Conservation (phyloP, 1,140 invertebrate species). For the Anagrus nilaparvatae region DNA sequence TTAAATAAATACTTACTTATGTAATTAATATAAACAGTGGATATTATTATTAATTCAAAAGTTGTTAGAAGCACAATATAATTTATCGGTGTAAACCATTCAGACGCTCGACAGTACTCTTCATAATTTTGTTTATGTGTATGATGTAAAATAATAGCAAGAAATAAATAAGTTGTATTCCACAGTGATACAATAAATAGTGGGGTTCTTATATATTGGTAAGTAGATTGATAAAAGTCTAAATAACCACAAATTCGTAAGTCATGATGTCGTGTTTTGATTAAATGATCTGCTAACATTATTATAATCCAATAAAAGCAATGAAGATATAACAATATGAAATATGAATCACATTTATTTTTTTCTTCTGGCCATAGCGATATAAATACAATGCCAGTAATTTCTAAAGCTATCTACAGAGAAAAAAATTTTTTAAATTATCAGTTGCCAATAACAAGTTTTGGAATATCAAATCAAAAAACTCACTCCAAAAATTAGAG, state of each 20-base stretch:
- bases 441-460: too few species aligned
- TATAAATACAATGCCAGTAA: constrained; percentile 48
- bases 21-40: constrained; percentile 46
- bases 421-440: constrained; percentile 14
- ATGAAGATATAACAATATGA: constrained; percentile 54
- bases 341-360: constrained; percentile 53
- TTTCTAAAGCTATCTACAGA: constrained; percentile 45
- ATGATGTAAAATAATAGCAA: constrained; percentile 52
- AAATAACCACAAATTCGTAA: constrained; percentile 53
- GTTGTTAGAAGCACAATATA: constrained; percentile 47
- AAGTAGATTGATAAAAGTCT: constrained; percentile 55
- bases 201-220: constrained; percentile 47
- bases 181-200: constrained; percentile 54
- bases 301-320: constrained; percentile 52
- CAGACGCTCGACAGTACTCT: constrained; percentile 45
- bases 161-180: constrained; percentile 47
- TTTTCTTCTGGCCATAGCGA: constrained; percentile 43
- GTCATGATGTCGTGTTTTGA: constrained; percentile 47
- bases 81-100: constrained; percentile 46
- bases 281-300: constrained; percentile 47
- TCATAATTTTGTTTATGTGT: constrained; percentile 50
- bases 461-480: too few species aligned
- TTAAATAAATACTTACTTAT: constrained; percentile 42
- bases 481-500: constrained; percentile 33
- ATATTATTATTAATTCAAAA: constrained; percentile 45